These are phyloP conservation scores for Sebastes jordani DNA, from an alignment of 2,797 vertebrate species.

Conservation along the genomic window DNA sequence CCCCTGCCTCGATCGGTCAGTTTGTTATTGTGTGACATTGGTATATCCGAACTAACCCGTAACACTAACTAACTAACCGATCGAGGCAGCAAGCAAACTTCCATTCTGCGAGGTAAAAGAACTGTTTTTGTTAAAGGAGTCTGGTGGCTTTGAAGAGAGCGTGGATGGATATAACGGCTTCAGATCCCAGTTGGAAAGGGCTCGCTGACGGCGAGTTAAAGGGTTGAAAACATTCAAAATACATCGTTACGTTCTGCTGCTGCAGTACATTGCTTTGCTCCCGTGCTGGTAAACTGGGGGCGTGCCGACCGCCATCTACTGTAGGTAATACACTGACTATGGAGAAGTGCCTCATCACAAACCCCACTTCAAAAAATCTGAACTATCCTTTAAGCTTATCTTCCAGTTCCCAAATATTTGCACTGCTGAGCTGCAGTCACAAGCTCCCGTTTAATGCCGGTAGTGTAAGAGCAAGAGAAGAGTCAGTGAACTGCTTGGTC, in stretches of 20 bases:
- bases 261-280: fast-evolving
- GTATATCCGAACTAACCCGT: neutral
- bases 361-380: neutral
- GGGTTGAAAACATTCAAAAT: too few species aligned
- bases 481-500: neutral
- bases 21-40: too few species aligned
- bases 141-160: neutral
- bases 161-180: neutral
- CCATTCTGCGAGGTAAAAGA: neutral
- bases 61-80: neutral
- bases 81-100: neutral
- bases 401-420: neutral
- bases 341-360: neutral
- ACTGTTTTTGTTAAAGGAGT: neutral
- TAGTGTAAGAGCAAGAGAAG: neutral
- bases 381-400: neutral
- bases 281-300: neutral
- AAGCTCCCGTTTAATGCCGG: neutral
- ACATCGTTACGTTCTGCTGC: too few species aligned
- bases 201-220: too few species aligned
- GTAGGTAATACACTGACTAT: neutral
- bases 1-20: too few species aligned
- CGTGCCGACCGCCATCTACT: neutral
- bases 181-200: too few species aligned
- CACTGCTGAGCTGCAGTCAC: neutral